Evolutionary conservation across 2,888 invertebrate species (phyloP), one percentile per base, ranked within the genome.

Genomic region (Xestoiulus laeticollis): DNA sequence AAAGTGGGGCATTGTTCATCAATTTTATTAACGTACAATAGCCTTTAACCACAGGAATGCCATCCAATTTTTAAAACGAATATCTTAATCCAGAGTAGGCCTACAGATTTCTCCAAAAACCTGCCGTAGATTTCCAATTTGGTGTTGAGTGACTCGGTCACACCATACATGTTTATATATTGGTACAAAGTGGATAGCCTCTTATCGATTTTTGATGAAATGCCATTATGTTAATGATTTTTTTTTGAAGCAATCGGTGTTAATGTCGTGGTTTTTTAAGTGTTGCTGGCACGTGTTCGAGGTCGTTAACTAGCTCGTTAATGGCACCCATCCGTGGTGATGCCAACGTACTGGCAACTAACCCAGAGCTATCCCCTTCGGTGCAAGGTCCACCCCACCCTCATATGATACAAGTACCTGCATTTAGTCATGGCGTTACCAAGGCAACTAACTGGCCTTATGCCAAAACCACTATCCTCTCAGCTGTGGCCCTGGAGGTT

Each of bases 181-280:
- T 48, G 48, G 48, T 48, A 10, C 48, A 48, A 12, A 16, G 14
- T 59, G 53, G 53, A 1, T n/a, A 59, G 53, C n/a, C n/a, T 59
- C n/a, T n/a, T 59, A 59, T 59, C n/a, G 53, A 59, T 59, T 59
- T 59, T 59, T 59, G 53, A 59, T 59, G 53, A 59, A 59, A 59
- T n/a, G 19, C n/a, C 16, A 59, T n/a, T 59, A 59, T 59, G 53
- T 16, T 59, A 59, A 59, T 59, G 53, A 19, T 16, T 59, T 59
- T n/a, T 43, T 8, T 2, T n/a, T n/a, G n/a, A 16, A 16, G 53
- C n/a, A 59, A 59, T 59, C 53, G n/a, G 53, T 59, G 53, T n/a
- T n/a, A 59, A 16, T 59, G 53, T 59, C n/a, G 53, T n/a, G 53
- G 19, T 59, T 59, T 59, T 59, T 59, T 59, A 59, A 59, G 43